Conservation (phyloP, 1,140 invertebrate genomes). For the Chelonus insularis region DNA sequence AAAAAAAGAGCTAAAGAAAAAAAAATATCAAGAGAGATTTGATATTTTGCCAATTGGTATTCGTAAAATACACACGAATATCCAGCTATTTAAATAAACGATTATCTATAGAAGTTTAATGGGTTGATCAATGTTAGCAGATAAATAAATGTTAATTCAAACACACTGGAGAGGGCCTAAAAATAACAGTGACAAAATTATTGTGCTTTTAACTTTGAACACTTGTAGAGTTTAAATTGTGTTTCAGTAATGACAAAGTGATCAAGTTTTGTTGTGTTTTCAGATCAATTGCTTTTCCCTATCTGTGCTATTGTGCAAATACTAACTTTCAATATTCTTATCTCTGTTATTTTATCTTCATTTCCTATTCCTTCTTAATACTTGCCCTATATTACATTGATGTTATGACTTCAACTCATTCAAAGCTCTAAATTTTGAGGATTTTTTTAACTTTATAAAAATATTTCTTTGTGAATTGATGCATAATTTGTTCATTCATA, state of each 20-base stretch:
- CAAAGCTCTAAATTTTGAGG: too few species aligned
- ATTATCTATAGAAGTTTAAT: not conserved
- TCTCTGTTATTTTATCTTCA: not conserved
- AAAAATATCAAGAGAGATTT: not conserved
- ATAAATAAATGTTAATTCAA: not conserved
- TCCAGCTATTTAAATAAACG: not conserved
- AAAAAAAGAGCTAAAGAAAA: not conserved
- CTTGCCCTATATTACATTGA: not conserved
- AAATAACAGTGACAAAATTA: not conserved
- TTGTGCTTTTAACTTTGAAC: not conserved
- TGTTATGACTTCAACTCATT: not conserved
- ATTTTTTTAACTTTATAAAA: too few species aligned
- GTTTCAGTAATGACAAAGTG: conserved; percentile 27
- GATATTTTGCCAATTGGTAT: not conserved
- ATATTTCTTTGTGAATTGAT: too few species aligned
- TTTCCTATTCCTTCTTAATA: not conserved
- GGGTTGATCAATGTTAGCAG: not conserved
- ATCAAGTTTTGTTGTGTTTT: conserved; percentile 26
- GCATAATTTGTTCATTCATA: too few species aligned
- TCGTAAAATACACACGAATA: not conserved
- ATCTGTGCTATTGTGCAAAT: conserved; percentile 18
- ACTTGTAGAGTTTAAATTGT: conserved; percentile 25
- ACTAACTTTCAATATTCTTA: conserved; percentile 5
- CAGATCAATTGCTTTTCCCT: conserved; percentile 20
- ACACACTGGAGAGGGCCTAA: not conserved